These are phyloP conservation scores for Empidonax alnorum DNA, from an alignment of 2,113 vertebrate genomes.

Conservation along the genomic window DNA sequence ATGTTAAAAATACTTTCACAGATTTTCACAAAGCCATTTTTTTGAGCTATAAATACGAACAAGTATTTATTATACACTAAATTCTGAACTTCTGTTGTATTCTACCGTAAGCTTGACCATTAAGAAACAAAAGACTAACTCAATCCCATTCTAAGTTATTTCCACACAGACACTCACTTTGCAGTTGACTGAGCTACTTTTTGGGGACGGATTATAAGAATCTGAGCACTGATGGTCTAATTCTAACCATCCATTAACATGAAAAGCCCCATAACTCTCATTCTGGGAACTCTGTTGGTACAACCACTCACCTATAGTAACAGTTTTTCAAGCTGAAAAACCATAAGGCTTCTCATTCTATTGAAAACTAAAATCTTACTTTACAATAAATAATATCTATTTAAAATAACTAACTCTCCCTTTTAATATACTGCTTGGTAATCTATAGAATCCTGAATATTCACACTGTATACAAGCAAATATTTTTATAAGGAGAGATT, in stretches of 20 bases:
- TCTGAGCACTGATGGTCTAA: background rate
- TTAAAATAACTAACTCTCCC: background rate
- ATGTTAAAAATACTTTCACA: background rate
- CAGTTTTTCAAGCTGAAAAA: background rate
- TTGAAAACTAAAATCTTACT: background rate
- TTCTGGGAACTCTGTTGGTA: background rate
- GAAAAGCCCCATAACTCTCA: background rate
- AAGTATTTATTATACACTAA: background rate
- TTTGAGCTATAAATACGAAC: background rate
- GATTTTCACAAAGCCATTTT: background rate
- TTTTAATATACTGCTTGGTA: background rate
- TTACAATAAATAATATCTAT: background rate
- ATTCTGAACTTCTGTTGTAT: background rate
- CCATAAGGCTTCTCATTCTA: background rate
- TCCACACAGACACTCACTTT: background rate
- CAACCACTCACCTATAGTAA: background rate
- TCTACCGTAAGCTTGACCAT: background rate
- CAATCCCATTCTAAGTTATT: background rate
- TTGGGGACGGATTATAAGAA: background rate
- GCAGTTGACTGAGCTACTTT: background rate
- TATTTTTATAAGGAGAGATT: background rate
- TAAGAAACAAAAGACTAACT: background rate
- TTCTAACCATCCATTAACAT: background rate
- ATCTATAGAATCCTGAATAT: background rate
- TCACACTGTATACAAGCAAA: background rate